These are phyloP conservation scores for Amphibalanus amphitrite DNA, from an alignment of 1,140 invertebrate species.

Conservation along the genomic window DNA sequence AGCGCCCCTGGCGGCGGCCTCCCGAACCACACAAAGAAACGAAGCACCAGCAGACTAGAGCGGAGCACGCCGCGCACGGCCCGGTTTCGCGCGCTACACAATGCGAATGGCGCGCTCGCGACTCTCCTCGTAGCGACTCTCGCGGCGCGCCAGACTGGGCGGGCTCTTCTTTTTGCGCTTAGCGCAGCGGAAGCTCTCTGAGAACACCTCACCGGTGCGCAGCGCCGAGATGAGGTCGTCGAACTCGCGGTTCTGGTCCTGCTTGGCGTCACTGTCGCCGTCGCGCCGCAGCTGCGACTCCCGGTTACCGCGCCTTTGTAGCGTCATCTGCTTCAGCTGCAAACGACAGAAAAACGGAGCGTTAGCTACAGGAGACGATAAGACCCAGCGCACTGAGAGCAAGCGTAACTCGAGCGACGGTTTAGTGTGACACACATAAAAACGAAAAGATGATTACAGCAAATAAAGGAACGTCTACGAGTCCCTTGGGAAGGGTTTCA, in stretches of 20 bases:
- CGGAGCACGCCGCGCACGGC: no score
- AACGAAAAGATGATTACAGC: no score
- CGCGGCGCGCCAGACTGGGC: constrained; percentile 5
- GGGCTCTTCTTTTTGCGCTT: constrained; percentile 39
- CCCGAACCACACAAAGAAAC: background rate
- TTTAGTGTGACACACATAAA: no score
- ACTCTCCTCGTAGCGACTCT: background rate
- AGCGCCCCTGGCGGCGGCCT: no score
- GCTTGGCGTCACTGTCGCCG: background rate
- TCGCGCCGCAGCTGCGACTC: background rate
- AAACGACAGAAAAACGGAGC: no score
- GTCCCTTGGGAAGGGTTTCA: no score
- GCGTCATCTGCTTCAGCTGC: constrained; percentile 5
- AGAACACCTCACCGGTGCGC: constrained; percentile 89
- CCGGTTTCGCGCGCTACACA: background rate
- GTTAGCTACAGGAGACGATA: no score
- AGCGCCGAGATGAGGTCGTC: constrained; percentile 92
- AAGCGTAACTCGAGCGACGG: no score
- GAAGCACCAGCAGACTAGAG: background rate
- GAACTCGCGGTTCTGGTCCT: constrained; percentile 45
- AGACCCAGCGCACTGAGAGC: no score
- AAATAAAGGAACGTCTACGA: no score
- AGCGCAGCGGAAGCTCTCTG: constrained; percentile 87
- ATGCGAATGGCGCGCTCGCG: constrained; percentile 1
- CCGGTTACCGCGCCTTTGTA: background rate